A percentile compares a stretch with the other conserved stretches of the same genome.
Conservation (phyloP, 1,140 invertebrate species). For the Ridgeia piscesae region DNA sequence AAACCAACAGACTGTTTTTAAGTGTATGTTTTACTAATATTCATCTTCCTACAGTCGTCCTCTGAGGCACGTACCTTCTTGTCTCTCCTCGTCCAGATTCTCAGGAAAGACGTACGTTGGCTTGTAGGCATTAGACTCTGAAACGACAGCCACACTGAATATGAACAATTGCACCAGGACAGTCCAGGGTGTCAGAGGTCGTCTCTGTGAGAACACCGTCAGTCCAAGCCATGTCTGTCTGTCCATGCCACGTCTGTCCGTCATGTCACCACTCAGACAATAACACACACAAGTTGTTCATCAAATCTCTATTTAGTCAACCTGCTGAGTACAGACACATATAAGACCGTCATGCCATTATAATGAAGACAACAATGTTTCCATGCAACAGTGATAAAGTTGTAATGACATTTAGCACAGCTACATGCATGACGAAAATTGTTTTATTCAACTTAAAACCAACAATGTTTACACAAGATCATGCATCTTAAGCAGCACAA, state of each 20-base stretch:
- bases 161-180: background rate
- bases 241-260: background rate
- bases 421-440: background rate
- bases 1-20: no score
- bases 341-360: background rate
- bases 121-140: slow-evolving; percentile 45
- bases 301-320: background rate
- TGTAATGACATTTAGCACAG: background rate
- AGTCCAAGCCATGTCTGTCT: background rate
- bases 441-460: background rate
- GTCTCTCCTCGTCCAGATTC: slow-evolving; percentile 31
- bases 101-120: slow-evolving; percentile 50
- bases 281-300: background rate
- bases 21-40: no score
- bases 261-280: background rate
- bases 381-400: background rate
- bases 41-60: slow-evolving; percentile 22
- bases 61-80: slow-evolving; percentile 40
- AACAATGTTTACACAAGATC: background rate
- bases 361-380: background rate
- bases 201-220: background rate
- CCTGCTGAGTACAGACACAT: background rate
- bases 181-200: background rate
- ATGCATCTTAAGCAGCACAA: background rate
- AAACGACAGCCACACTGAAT: background rate